A percentile compares a stretch with the other conserved stretches of the same genome.
These are phyloP conservation scores for Orchestes rusci DNA, from an alignment of 2,888 invertebrate species.

Conservation along the genomic window DNA sequence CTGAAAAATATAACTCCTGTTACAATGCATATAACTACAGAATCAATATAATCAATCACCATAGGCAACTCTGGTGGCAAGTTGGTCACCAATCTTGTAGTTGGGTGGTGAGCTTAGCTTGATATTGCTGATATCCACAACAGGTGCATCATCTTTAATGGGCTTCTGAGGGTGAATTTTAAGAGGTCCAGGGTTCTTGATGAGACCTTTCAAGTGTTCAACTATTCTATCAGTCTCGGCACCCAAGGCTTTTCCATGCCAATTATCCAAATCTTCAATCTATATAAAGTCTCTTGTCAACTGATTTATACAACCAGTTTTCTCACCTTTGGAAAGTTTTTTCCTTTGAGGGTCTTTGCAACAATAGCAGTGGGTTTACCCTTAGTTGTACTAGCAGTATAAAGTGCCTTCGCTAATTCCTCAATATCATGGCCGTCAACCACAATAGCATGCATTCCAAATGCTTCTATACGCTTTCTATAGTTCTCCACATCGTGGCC, in stretches of 20 bases:
- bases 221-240: conserved; percentile 66
- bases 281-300: conserved; percentile 10
- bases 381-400: conserved; percentile 64
- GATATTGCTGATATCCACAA: conserved; percentile 65
- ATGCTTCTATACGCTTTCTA: conserved; percentile 76
- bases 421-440: conserved; percentile 96
- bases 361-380: conserved; percentile 88
- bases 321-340: conserved; percentile 61
- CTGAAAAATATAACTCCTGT: too few relatives aligned
- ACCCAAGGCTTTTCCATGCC: conserved; percentile 97
- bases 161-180: conserved; percentile 59
- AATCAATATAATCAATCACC: conserved; percentile 46
- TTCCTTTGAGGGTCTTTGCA: conserved; percentile 95
- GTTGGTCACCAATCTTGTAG: conserved; percentile 69
- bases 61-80: conserved; percentile 91
- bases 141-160: conserved; percentile 58
- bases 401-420: conserved; percentile 82
- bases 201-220: conserved; percentile 56
- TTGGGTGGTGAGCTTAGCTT: conserved; percentile 71
- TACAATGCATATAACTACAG: too few relatives aligned
- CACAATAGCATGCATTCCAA: conserved; percentile 84
- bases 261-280: conserved; percentile 90
- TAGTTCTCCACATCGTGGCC: conserved; percentile 89
- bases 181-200: conserved; percentile 61
- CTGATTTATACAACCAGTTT: too few relatives aligned